Conservation (phyloP, 2,888 invertebrate species). For the Microchrysa polita region DNA sequence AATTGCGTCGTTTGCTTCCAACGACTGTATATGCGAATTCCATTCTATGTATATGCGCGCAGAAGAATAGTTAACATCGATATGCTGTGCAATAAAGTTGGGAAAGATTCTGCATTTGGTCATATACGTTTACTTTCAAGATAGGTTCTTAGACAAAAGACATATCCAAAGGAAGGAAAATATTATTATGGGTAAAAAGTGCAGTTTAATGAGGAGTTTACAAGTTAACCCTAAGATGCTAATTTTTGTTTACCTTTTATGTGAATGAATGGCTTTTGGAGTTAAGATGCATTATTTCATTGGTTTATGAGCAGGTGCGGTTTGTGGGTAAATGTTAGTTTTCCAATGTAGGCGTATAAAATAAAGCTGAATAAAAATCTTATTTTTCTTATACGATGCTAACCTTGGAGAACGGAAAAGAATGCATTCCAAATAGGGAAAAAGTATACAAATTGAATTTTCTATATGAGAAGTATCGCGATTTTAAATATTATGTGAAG, state of each 20-base stretch:
- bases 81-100: background rate
- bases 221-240: constrained; percentile 11
- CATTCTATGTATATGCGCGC: background rate
- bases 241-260: constrained; percentile 10
- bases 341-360: background rate
- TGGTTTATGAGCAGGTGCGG: background rate
- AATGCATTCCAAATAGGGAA: no score
- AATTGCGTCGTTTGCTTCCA: background rate
- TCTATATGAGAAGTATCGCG: no score
- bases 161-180: no score
- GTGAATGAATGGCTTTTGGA: background rate
- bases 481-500: no score
- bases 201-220: background rate
- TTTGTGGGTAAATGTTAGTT: background rate
- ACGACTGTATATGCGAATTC: background rate
- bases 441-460: no score
- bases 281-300: background rate
- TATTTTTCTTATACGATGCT: no score
- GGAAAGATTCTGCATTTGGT: background rate
- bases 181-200: no score
- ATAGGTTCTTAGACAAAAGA: background rate
- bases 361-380: no score
- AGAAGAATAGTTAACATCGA: no score
- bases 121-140: background rate
- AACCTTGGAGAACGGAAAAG: no score